Evolutionary conservation across 64 coral and sea anemone genomes (phyloP).

Genomic region (Catalaphyllia jardinei): DNA sequence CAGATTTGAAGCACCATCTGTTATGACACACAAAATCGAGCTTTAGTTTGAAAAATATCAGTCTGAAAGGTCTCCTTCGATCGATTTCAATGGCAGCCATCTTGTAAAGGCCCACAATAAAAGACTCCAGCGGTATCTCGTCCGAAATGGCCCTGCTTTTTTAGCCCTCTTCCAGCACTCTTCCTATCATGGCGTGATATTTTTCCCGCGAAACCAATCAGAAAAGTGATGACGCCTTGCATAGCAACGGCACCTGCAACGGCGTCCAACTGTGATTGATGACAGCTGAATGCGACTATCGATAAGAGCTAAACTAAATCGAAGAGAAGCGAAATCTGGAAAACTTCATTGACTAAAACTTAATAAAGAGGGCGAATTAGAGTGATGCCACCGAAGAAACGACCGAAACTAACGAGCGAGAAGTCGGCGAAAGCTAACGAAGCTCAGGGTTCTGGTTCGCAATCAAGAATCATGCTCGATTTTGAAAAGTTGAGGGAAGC

Average conservation of each 20-base stretch:
- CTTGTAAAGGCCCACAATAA: background rate
- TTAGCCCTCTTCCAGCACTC: background rate
- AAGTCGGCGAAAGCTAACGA: background rate
- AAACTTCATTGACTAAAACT: too few species aligned
- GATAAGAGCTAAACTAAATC: too few species aligned
- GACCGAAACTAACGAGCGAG: background rate
- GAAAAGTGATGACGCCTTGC: background rate
- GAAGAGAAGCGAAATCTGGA: too few species aligned
- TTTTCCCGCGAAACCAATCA: constrained; percentile 17
- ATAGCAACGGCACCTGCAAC: background rate
- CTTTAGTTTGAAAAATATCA: background rate
- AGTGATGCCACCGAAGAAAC: background rate
- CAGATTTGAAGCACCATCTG: background rate
- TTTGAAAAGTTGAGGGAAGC: constrained; percentile 6
- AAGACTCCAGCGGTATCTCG: background rate
- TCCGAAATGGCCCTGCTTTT: background rate
- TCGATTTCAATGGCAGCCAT: background rate
- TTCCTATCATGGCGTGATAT: background rate
- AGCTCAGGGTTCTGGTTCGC: background rate
- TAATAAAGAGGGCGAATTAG: too few species aligned
- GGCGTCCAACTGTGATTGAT: background rate
- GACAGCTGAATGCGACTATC: background rate
- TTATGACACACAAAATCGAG: background rate
- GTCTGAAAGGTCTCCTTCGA: background rate
- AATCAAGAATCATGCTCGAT: background rate